Evolutionary conservation across 2,113 vertebrate genomes (phyloP).

Genomic region (Tetraodon nigroviridis): DNA sequence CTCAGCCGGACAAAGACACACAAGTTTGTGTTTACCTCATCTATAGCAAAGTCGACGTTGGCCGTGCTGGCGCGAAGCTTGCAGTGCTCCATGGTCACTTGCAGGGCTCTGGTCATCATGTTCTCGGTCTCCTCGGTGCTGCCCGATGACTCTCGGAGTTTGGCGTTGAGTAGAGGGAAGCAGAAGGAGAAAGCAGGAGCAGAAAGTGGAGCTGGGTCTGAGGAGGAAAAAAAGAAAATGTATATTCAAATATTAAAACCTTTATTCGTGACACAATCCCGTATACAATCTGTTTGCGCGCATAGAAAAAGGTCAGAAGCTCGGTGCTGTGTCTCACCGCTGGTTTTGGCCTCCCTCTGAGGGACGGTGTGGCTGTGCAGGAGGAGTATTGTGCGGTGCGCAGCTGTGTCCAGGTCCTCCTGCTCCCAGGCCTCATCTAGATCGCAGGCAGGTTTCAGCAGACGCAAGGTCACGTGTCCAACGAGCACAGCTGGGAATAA

Average conservation of each 20-base stretch:
- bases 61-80: constrained; percentile 79
- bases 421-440: constrained; percentile 88
- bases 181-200: constrained; percentile 82
- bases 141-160: constrained; percentile 79
- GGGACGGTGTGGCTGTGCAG: constrained; percentile 82
- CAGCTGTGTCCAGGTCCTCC: constrained; percentile 83
- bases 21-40: constrained; percentile 77
- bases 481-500: constrained; percentile 80
- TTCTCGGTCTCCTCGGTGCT: constrained; percentile 80
- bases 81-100: constrained; percentile 82
- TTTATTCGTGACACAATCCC: background rate
- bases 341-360: constrained; percentile 74
- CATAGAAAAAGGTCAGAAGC: background rate
- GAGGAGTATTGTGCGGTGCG: constrained; percentile 79
- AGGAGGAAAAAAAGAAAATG: background rate
- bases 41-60: constrained; percentile 66
- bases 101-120: constrained; percentile 80
- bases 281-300: too few relatives aligned
- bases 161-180: constrained; percentile 89
- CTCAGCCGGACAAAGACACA: background rate
- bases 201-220: constrained; percentile 61
- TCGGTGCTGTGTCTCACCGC: constrained; percentile 51
- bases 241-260: background rate
- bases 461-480: constrained; percentile 88
- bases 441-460: constrained; percentile 89